A percentile compares a stretch with the other conserved stretches of the same genome.
phyloP scores from a whole-genome alignment of 2,113 vertebrate genomes.

The Urocitellus parryii region DNA sequence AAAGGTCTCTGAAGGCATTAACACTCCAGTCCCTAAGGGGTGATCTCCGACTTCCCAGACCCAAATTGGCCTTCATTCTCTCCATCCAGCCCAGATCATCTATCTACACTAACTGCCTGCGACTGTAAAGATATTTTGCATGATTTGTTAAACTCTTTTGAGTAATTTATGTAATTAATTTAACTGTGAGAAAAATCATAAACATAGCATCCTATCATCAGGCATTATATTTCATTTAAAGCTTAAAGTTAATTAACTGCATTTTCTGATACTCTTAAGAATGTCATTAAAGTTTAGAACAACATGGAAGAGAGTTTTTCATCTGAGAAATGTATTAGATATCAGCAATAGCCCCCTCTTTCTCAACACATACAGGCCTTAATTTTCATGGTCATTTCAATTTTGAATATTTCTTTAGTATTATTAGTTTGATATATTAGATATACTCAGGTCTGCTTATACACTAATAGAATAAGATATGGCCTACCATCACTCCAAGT shows the following conservation, averaged over 20 bases:
- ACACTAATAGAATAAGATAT: neutral
- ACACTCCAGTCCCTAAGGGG: too few species aligned
- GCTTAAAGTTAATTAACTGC: neutral
- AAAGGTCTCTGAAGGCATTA: too few species aligned
- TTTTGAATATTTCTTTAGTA: neutral
- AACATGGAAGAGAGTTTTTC: neutral
- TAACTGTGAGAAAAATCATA: neutral
- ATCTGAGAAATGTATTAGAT: neutral
- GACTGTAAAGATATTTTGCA: neutral
- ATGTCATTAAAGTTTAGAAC: neutral
- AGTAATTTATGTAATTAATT: neutral
- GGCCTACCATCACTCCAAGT: neutral
- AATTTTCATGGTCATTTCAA: slow-evolving; percentile 9
- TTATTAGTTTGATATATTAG: neutral
- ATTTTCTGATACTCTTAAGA: neutral
- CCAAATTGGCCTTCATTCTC: too few species aligned
- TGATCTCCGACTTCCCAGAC: too few species aligned
- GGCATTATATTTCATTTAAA: neutral
- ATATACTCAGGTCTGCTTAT: neutral
- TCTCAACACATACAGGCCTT: neutral
- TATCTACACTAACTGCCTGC: too few species aligned
- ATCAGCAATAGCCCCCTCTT: neutral
- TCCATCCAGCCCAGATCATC: too few species aligned
- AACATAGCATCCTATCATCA: neutral
- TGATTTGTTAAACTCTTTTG: neutral